Conservation (phyloP, 2,113 vertebrate species). For the Laticauda laticaudata region DNA sequence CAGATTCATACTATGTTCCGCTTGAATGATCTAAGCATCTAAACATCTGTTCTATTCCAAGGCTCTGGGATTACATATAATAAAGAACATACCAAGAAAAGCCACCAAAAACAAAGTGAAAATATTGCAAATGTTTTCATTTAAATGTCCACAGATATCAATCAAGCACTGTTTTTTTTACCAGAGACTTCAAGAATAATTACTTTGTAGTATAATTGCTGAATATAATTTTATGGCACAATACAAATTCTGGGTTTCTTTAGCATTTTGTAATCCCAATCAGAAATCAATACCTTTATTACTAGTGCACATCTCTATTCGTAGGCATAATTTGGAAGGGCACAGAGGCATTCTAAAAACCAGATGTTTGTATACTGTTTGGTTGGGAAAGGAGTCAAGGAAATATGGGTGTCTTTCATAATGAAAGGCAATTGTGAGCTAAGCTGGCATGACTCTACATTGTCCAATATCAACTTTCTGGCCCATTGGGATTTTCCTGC, state of each 20-base stretch:
- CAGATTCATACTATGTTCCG: neutral
- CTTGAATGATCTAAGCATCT: neutral
- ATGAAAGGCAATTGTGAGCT: neutral
- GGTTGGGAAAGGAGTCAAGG: neutral
- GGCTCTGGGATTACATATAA: neutral
- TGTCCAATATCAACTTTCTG: neutral
- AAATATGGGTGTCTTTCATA: neutral
- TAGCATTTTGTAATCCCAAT: neutral
- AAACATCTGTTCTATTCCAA: neutral
- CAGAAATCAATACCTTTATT: neutral
- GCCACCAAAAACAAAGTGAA: neutral
- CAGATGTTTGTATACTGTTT: neutral
- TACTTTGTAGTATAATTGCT: neutral
- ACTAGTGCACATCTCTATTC: neutral
- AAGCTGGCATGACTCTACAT: neutral
- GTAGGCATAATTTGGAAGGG: neutral
- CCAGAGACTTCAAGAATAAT: neutral
- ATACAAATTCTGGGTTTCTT: neutral
- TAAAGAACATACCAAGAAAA: neutral
- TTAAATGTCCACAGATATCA: neutral
- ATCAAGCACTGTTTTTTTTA: neutral
- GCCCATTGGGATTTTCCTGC: neutral
- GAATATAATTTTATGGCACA: neutral
- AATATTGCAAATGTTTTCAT: neutral
- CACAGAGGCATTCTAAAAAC: neutral